Conservation (phyloP, 2,797 vertebrate genomes). For the Gymnodraco acuticeps region DNA sequence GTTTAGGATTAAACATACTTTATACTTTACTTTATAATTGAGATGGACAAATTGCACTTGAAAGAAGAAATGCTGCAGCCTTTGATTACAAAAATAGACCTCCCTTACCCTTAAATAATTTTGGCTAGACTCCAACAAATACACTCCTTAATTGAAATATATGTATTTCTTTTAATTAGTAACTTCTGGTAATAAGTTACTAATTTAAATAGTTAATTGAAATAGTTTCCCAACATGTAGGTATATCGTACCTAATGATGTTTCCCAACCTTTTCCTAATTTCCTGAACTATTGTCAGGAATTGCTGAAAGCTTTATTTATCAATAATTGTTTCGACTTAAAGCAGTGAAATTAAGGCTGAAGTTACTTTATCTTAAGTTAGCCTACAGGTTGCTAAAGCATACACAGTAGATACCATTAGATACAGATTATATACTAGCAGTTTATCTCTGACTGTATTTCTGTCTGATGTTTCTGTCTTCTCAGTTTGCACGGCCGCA, state of each 20-base stretch:
- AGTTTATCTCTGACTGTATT: constrained; percentile 8
- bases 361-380: neutral
- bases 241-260: neutral
- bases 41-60: neutral
- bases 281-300: neutral
- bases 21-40: too few species aligned
- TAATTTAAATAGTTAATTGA: too few species aligned
- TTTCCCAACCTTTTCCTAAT: neutral
- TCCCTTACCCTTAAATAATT: neutral
- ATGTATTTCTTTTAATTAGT: neutral
- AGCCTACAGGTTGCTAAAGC: neutral
- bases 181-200: neutral
- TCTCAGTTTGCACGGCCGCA: constrained; percentile 92
- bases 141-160: neutral
- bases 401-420: neutral
- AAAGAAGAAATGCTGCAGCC: neutral
- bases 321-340: neutral
- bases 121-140: neutral
- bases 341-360: neutral
- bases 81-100: neutral
- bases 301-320: neutral
- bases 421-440: too few species aligned
- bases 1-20: neutral
- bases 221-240: neutral
- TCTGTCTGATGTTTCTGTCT: constrained; percentile 40